phyloP scores from a whole-genome alignment of 2,113 vertebrate genomes.

The Diadophis punctatus region DNA sequence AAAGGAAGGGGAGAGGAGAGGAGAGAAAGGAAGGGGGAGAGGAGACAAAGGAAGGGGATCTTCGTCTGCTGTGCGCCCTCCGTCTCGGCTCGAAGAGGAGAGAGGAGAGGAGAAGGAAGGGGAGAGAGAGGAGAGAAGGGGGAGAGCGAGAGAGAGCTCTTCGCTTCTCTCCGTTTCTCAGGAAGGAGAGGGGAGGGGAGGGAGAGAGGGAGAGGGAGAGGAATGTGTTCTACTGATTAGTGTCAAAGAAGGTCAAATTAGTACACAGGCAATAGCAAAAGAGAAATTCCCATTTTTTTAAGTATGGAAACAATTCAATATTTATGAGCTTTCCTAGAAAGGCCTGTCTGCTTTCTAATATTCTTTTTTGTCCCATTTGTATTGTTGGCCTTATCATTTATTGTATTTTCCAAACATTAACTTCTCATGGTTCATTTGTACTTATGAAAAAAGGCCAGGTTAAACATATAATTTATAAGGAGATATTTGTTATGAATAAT shows the following conservation, averaged over 20 bases:
- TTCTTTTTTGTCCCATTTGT: background rate
- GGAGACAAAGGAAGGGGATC: background rate
- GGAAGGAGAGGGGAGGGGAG: too few relatives aligned
- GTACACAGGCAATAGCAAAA: background rate
- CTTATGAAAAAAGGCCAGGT: background rate
- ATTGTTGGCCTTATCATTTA: background rate
- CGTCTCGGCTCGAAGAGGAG: too few relatives aligned
- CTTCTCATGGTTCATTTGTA: background rate
- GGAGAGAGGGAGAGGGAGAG: background rate
- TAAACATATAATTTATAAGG: background rate
- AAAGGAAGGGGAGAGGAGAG: background rate
- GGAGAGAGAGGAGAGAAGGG: fast-evolving
- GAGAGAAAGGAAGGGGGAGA: too few relatives aligned
- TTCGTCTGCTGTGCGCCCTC: too few relatives aligned
- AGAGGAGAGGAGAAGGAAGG: too few relatives aligned
- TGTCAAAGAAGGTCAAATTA: background rate
- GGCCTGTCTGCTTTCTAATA: background rate
- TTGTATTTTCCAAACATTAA: background rate
- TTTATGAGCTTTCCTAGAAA: background rate
- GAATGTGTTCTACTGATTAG: background rate
- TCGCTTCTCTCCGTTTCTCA: too few relatives aligned
- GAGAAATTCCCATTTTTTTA: background rate
- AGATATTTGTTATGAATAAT: background rate
- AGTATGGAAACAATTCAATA: background rate
- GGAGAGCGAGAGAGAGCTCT: background rate